These are phyloP conservation scores for Paramuricea clavata DNA, from an alignment of 92 coral and sea anemone genomes.

Conservation along the genomic window DNA sequence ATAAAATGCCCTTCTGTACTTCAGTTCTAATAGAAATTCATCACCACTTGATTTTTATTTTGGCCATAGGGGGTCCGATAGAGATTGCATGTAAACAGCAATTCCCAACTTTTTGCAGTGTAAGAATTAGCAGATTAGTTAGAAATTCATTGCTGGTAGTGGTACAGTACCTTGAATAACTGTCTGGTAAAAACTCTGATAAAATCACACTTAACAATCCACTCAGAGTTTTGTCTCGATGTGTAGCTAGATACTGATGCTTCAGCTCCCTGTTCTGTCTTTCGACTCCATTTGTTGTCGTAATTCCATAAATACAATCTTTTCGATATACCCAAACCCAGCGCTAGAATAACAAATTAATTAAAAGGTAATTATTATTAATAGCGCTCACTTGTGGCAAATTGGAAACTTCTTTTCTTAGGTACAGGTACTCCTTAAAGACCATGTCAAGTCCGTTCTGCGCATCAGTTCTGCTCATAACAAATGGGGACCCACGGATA, in stretches of 20 bases:
- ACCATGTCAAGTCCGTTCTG: too few species aligned
- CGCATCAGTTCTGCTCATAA: too few species aligned
- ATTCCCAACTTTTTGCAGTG: too few species aligned
- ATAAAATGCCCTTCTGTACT: too few species aligned
- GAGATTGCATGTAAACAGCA: too few species aligned
- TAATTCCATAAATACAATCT: conserved; percentile 27
- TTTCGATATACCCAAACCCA: conserved; percentile 62
- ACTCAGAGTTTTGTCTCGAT: conserved; percentile 70
- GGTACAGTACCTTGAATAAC: conserved; percentile 60
- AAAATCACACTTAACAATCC: conserved; percentile 59
- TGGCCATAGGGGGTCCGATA: too few species aligned
- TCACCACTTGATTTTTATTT: too few species aligned
- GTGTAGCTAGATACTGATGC: conserved; percentile 58
- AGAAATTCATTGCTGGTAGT: background rate
- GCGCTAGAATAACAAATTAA: conserved; percentile 30
- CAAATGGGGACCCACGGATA: too few species aligned
- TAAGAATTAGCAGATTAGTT: background rate
- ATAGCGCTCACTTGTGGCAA: too few species aligned
- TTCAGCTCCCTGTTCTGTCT: conserved; percentile 66
- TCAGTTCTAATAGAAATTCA: too few species aligned
- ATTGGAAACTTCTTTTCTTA: too few species aligned
- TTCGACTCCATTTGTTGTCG: conserved; percentile 67
- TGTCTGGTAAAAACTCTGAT: conserved; percentile 63
- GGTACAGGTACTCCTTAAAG: too few species aligned
- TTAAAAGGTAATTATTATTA: background rate